Base-by-base conservation (phyloP, 2,113 vertebrate species). In the Lichenostomus cassidix region DNA sequence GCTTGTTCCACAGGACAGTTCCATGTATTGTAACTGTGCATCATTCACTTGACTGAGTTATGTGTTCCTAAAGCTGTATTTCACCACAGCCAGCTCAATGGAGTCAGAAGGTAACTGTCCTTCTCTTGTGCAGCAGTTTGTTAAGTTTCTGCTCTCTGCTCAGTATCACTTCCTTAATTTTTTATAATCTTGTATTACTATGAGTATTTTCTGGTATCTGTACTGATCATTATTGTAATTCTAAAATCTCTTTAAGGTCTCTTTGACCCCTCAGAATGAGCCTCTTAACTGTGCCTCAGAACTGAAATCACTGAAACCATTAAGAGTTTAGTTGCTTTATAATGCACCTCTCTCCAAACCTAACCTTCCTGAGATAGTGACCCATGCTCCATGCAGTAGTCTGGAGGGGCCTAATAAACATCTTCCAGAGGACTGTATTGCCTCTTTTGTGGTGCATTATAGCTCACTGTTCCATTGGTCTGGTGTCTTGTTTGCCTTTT, bases 401-500 rank as follows among this genome's bases (percentile, higher is more conserved):
- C 94, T 90, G 67, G 78, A 68, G 86, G 59, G 79, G 69, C 80
- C 79, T 87, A 87, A 96, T 95, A 95, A 89, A 56, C 39, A 53
- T 82, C 77, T 92, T 96, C 79, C 83, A 69, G 58, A 93, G 90
- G 73, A 70, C 83, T 53, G 18, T 84, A 96, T 65, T 93, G 88
- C 93, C 86, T 90, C 83, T 94, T 94, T 46, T 1, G 3, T 56
- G 39, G 56, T 81, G 88, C 80, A 75, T 93, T 93, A 92, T 50
- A 89, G 83, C 86, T 79, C 93, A 81, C 53, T 81, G 60, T 93
- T 95, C 90, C 83, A 46, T 58, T 3, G 0, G 71, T 82, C 80
- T 92, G 50, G 90, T 49, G 83, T 93, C 93, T 96, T 95, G 94
- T 96, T 97, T 95, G 94, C 92, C 88, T 92, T 96, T 92, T 97